Evolutionary conservation across 1,140 invertebrate genomes (phyloP), one percentile per base, ranked within the genome.

Genomic region (Drosophila miranda): DNA sequence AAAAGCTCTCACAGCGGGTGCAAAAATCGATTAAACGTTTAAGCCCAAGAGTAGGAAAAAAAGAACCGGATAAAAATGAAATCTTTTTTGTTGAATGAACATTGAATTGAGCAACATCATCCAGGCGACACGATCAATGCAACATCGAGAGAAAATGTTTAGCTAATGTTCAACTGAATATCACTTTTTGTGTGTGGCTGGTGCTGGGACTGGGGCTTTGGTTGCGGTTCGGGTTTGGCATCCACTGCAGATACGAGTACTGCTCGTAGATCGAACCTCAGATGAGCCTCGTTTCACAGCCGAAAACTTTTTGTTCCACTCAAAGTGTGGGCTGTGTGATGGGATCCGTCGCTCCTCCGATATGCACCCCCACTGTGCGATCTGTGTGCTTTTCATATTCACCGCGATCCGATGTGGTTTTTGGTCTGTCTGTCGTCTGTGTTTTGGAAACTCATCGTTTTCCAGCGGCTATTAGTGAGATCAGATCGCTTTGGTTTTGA

Each of bases 331-430:
- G 81, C 49, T 19, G 64, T 67, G 41, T 66, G 48, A 45, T 42
- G 30, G 8, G 38, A 28, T 60, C 28, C 50, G 51, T 56, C 52
- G 30, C 56, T 38, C 51, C 16, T 45, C 38, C 7, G 13, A 58
- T 41, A 67, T 69, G 74, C 70, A 75, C 77, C 77, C 81, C 77
- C 81, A 77, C 73, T 78, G 81, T 55, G 81, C 74, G 82, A 71
- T 75, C 81, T 87, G 81, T 87, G 78, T 87, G 82, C 81, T 81
- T 86, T 86, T 86, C 76, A 86, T 86, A 86, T 87, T 72, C 78
- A 86, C 82, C 82, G 82, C 66, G 52, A 74, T 71, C 58, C 67
- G 44, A 42, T 53, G 68, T 58, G 46, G 54, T 71, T 34, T 13
- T 21, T 42, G 26, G 34, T 52, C 30, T 30, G 11, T 28, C 52